These are phyloP conservation scores for Tethea ocularis DNA, from an alignment of 2,888 invertebrate genomes.

Conservation along the genomic window DNA sequence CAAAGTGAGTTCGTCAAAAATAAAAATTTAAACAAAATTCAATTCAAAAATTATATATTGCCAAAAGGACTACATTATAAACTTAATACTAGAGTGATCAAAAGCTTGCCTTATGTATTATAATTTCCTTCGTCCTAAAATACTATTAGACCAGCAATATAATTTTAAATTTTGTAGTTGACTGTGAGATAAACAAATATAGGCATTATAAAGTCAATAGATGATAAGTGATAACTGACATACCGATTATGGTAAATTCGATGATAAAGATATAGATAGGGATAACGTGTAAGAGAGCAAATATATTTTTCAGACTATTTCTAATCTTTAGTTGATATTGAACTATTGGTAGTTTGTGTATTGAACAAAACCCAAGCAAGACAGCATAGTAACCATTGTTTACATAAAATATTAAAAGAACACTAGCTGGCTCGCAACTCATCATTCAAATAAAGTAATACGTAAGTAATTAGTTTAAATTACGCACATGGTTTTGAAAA, in stretches of 20 bases:
- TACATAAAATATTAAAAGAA: background rate
- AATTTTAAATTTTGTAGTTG: background rate
- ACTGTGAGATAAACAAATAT: background rate
- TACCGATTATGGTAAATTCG: too few relatives aligned
- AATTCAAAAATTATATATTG: too few relatives aligned
- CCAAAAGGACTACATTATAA: too few relatives aligned
- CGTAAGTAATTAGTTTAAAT: too few relatives aligned
- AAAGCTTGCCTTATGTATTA: too few relatives aligned
- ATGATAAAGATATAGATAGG: background rate
- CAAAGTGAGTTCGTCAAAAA: slow-evolving; percentile 17
- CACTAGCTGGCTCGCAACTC: background rate
- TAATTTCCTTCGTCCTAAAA: too few relatives aligned
- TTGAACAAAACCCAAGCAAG: too few relatives aligned
- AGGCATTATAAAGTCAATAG: background rate
- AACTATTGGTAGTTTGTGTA: background rate
- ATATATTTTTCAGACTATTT: background rate
- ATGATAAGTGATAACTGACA: background rate
- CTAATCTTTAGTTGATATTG: background rate
- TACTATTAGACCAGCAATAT: too few relatives aligned
- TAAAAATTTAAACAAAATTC: background rate
- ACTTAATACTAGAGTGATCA: too few relatives aligned
- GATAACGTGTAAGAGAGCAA: background rate
- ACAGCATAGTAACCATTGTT: background rate
- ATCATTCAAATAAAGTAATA: too few relatives aligned
- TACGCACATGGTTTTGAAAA: too few relatives aligned